Evolutionary conservation across 2,888 invertebrate genomes (phyloP).

Genomic region (Leptopilina drosophilae): DNA sequence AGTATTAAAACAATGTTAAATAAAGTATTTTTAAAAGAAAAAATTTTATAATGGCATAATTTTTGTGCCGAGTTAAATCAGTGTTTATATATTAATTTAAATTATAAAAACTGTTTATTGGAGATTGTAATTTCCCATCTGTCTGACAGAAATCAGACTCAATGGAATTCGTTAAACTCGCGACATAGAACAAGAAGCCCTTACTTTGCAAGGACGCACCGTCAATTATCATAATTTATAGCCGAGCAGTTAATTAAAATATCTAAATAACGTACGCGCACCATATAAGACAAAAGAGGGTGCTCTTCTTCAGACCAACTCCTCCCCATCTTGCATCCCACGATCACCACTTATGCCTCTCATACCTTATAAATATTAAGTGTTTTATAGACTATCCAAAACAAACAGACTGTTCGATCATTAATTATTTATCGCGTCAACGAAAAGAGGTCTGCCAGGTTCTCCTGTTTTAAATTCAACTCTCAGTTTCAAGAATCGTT

Average conservation of each 20-base stretch:
- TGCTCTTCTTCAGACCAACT: slow-evolving; percentile 51
- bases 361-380: slow-evolving; percentile 73
- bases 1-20: neutral
- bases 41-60: no score
- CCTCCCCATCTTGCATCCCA: slow-evolving; percentile 49
- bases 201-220: slow-evolving; percentile 40
- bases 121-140: neutral
- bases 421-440: slow-evolving; percentile 76
- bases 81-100: neutral
- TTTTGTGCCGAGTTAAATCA: neutral
- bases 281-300: slow-evolving; percentile 61
- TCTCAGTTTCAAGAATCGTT: slow-evolving; percentile 60
- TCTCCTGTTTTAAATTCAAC: slow-evolving; percentile 40
- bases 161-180: slow-evolving; percentile 24
- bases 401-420: slow-evolving; percentile 63
- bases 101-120: neutral
- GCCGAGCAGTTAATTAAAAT: slow-evolving; percentile 75
- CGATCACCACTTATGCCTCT: slow-evolving; percentile 55
- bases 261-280: slow-evolving; percentile 70
- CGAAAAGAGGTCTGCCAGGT: slow-evolving; percentile 57
- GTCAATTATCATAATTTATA: slow-evolving; percentile 74
- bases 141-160: slow-evolving; percentile 16
- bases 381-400: slow-evolving; percentile 54
- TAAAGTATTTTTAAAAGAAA: neutral
- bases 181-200: slow-evolving; percentile 24